Evolutionary conservation across 92 coral and sea anemone genomes (phyloP).

Genomic region (Paragorgia papillata): DNA sequence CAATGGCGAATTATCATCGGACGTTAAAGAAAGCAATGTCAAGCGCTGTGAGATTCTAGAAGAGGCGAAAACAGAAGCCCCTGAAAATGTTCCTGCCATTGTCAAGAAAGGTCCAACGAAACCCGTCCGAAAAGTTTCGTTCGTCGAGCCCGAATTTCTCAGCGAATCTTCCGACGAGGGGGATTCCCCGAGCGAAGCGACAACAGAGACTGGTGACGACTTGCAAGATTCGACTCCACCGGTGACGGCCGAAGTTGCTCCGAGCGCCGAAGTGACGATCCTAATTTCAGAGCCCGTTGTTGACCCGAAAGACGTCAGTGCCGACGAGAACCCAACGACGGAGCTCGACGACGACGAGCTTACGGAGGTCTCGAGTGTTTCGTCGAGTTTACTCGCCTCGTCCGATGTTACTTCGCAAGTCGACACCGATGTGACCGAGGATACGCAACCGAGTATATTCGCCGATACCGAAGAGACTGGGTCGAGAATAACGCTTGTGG

Average conservation of each 20-base stretch:
- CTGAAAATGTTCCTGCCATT: background rate
- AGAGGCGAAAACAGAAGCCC: background rate
- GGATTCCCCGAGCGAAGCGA: slow-evolving; percentile 33
- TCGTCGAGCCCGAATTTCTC: slow-evolving; percentile 8
- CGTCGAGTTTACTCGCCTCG: slow-evolving; percentile 4
- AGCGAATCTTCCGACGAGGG: slow-evolving; percentile 13
- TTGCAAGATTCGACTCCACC: slow-evolving; percentile 18
- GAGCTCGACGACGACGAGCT: slow-evolving; percentile 32
- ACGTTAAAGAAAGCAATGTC: background rate
- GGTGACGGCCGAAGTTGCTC: slow-evolving; percentile 3
- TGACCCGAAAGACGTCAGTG: slow-evolving; percentile 2
- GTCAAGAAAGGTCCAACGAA: background rate
- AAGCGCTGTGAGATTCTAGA: background rate
- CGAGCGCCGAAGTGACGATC: background rate
- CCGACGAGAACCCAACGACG: background rate
- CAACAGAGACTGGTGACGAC: slow-evolving; percentile 14
- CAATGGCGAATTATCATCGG: background rate
- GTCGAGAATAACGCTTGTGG: slow-evolving; percentile 38
- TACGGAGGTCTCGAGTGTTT: slow-evolving; percentile 28
- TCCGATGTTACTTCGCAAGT: slow-evolving; percentile 14
- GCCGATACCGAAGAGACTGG: slow-evolving; percentile 27
- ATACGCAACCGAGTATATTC: background rate
- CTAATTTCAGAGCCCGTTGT: background rate
- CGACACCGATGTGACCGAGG: background rate
- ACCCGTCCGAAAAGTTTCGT: slow-evolving; percentile 32